Evolutionary conservation across 2,888 invertebrate genomes (phyloP).

Genomic region (Limnephilus lunatus): DNA sequence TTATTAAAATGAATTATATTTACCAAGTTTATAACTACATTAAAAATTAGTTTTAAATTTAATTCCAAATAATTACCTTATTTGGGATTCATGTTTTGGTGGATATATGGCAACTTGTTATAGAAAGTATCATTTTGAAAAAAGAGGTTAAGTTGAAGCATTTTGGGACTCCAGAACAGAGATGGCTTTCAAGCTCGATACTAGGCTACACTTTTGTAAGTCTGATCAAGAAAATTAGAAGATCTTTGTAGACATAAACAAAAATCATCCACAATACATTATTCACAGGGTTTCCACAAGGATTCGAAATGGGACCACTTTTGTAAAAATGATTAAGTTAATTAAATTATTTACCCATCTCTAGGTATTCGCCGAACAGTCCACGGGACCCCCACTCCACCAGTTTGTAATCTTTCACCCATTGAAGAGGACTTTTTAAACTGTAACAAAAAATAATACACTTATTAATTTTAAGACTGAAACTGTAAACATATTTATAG

Average conservation of each 20-base stretch:
- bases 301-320: not conserved
- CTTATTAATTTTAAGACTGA: not conserved
- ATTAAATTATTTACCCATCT: conserved; percentile 86
- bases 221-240: not conserved
- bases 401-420: conserved; percentile 93
- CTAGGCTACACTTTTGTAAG: not conserved
- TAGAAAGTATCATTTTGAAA: not conserved
- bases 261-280: not conserved
- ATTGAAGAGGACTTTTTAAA: conserved; percentile 80
- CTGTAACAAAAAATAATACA: conserved; percentile 68
- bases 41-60: too few relatives aligned
- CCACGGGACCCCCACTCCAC: conserved; percentile 92
- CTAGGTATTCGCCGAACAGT: conserved; percentile 96
- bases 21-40: too few relatives aligned
- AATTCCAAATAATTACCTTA: too few relatives aligned
- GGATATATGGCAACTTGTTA: not conserved
- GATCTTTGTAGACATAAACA: not conserved
- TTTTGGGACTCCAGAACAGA: not conserved
- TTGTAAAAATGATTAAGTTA: not conserved
- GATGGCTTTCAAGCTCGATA: not conserved
- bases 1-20: too few relatives aligned
- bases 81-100: not conserved
- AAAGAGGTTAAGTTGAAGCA: not conserved
- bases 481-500: not conserved
- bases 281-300: not conserved